phyloP scores from a whole-genome alignment of 2,797 vertebrate genomes.

The Coilia nasus region DNA sequence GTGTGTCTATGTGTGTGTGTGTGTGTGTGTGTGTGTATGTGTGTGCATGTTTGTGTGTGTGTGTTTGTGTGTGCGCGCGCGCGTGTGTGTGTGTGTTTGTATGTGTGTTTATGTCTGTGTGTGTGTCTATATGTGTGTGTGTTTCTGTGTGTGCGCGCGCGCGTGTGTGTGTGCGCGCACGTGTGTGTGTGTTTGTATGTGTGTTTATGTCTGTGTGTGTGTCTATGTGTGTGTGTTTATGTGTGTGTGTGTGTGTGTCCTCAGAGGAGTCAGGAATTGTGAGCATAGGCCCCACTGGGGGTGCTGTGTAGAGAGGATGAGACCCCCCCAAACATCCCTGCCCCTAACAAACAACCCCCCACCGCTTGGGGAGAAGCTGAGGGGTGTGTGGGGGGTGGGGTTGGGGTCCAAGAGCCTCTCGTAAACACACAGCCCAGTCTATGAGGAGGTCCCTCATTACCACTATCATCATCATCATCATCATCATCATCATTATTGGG shows the following conservation, averaged over 20 bases:
- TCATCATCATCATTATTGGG: conserved; percentile 57
- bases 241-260: conserved; percentile 19
- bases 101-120: too few relatives aligned
- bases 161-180: conserved; percentile 28
- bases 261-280: neutral
- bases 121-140: neutral
- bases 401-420: conserved; percentile 59
- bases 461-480: conserved; percentile 65
- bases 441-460: conserved; percentile 27
- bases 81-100: too few relatives aligned
- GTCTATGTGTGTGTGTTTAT: conserved; percentile 33
- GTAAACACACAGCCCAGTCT: neutral
- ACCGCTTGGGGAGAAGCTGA: neutral
- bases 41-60: too few relatives aligned
- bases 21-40: too few relatives aligned
- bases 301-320: neutral
- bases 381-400: conserved; percentile 45
- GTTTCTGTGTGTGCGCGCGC: conserved; percentile 38
- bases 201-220: conserved; percentile 23
- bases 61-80: too few relatives aligned
- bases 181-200: conserved; percentile 16
- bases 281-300: neutral
- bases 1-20: too few relatives aligned
- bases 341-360: neutral
- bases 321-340: neutral